A percentile compares a stretch with the other conserved stretches of the same genome.
phyloP scores from a whole-genome alignment of 2,888 invertebrate genomes.

The Endotricha flammealis region DNA sequence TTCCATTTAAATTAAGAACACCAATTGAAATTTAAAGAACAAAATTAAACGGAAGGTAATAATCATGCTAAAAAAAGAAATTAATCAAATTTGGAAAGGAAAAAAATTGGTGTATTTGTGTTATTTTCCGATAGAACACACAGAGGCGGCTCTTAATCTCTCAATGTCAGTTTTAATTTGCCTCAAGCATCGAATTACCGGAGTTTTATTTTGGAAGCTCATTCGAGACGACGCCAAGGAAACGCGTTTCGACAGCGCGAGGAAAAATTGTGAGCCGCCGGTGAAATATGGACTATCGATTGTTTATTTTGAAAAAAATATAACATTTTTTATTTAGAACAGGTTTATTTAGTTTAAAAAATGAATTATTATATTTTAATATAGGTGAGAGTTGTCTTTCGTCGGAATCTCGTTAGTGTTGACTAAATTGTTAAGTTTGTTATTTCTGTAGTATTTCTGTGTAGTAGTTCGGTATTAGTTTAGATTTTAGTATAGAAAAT shows the following conservation, averaged over 20 bases:
- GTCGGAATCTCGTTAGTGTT: too few species aligned
- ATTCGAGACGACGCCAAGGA: constrained; percentile 53
- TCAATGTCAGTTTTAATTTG: constrained; percentile 77
- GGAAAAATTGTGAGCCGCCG: constrained; percentile 42
- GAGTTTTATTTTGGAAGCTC: constrained; percentile 65
- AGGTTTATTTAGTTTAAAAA: too few species aligned
- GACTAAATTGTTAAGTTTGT: too few species aligned
- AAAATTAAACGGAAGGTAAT: constrained; percentile 1
- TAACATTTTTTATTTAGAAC: too few species aligned
- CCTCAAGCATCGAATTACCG: constrained; percentile 66
- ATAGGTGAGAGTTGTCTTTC: too few species aligned
- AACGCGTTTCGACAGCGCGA: constrained; percentile 60
- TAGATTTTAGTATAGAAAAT: too few species aligned
- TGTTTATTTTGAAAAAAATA: constrained; percentile 5
- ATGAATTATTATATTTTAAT: too few species aligned
- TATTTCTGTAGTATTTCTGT: too few species aligned
- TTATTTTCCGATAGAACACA: constrained; percentile 45
- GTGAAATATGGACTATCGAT: constrained; percentile 28
- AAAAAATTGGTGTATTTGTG: constrained; percentile 34
- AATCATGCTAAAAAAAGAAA: constrained; percentile 6
- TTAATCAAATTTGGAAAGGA: constrained; percentile 27
- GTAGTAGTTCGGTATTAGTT: too few species aligned
- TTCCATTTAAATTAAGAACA: background rate
- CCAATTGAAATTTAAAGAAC: background rate
- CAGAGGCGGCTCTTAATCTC: constrained; percentile 66